phyloP scores from a whole-genome alignment of 2,797 vertebrate species.

The Vireo griseus region DNA sequence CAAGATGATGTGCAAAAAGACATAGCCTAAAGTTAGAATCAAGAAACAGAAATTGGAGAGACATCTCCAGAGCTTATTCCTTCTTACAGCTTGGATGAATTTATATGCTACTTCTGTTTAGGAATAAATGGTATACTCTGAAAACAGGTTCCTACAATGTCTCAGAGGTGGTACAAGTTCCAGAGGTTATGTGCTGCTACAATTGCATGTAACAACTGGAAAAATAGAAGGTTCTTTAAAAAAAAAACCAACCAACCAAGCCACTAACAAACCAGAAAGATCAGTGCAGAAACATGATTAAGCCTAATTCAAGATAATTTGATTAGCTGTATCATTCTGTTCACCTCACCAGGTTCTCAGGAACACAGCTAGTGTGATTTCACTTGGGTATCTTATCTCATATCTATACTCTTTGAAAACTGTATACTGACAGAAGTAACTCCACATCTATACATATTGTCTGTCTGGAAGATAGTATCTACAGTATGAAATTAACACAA shows the following conservation, averaged over 20 bases:
- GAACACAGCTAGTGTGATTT: not conserved
- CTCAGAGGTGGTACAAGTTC: not conserved
- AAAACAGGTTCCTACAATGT: not conserved
- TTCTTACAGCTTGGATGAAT: not conserved
- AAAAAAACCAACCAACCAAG: too few species aligned
- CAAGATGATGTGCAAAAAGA: not conserved
- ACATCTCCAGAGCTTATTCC: not conserved
- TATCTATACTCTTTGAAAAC: not conserved
- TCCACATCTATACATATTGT: not conserved
- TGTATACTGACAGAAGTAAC: not conserved
- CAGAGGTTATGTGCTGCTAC: not conserved
- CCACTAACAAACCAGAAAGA: not conserved
- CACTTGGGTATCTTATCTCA: not conserved
- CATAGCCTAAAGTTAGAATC: not conserved
- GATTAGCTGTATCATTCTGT: not conserved
- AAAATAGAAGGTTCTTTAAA: not conserved
- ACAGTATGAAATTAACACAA: not conserved
- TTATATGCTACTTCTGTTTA: not conserved
- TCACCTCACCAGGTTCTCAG: not conserved
- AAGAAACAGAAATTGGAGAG: not conserved
- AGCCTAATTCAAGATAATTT: not conserved
- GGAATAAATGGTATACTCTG: not conserved
- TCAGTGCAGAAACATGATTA: not conserved
- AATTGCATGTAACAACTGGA: not conserved
- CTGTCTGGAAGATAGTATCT: not conserved